Conservation (phyloP, 2,113 vertebrate genomes). For the Pholis gunnellus region DNA sequence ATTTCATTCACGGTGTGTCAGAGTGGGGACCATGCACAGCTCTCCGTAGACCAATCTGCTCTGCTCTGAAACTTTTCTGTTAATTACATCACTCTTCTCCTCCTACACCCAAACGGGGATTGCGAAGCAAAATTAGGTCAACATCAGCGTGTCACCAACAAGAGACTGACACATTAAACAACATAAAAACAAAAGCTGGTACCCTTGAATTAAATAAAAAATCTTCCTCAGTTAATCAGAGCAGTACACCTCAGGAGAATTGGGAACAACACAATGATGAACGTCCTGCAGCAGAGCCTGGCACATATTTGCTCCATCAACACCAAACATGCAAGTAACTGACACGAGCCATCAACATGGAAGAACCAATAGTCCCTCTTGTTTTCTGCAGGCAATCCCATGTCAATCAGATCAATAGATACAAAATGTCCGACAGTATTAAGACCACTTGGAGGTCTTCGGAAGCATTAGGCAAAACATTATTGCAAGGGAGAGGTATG, state of each 20-base stretch:
- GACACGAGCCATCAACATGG: slow-evolving; percentile 60
- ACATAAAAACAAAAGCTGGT: slow-evolving; percentile 11
- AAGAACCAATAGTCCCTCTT: slow-evolving; percentile 60
- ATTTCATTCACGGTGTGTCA: slow-evolving; percentile 17
- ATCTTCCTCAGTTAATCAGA: slow-evolving; percentile 22
- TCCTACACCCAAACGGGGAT: not conserved
- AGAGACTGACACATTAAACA: slow-evolving; percentile 46
- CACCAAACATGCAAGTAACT: slow-evolving; percentile 74
- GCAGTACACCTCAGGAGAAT: slow-evolving; percentile 37
- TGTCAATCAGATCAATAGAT: slow-evolving; percentile 31
- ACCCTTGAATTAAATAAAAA: slow-evolving; percentile 22
- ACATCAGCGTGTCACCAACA: slow-evolving; percentile 38
- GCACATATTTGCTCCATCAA: slow-evolving; percentile 46
- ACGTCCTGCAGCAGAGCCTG: slow-evolving; percentile 25
- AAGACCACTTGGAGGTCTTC: slow-evolving; percentile 72
- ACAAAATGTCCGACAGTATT: slow-evolving; percentile 43
- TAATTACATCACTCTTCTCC: slow-evolving; percentile 8
- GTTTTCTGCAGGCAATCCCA: slow-evolving; percentile 51
- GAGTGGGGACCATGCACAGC: slow-evolving; percentile 32
- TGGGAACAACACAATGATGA: slow-evolving; percentile 37
- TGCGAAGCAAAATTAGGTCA: slow-evolving; percentile 12
- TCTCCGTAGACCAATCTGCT: slow-evolving; percentile 4
- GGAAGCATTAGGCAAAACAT: slow-evolving; percentile 80
- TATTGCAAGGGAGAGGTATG: slow-evolving; percentile 78
- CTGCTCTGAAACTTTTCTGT: not conserved